A percentile compares a stretch with the other conserved stretches of the same genome.
Evolutionary conservation across 2,113 vertebrate species (phyloP).

Genomic region (Gnathonemus echidnorhynchus): DNA sequence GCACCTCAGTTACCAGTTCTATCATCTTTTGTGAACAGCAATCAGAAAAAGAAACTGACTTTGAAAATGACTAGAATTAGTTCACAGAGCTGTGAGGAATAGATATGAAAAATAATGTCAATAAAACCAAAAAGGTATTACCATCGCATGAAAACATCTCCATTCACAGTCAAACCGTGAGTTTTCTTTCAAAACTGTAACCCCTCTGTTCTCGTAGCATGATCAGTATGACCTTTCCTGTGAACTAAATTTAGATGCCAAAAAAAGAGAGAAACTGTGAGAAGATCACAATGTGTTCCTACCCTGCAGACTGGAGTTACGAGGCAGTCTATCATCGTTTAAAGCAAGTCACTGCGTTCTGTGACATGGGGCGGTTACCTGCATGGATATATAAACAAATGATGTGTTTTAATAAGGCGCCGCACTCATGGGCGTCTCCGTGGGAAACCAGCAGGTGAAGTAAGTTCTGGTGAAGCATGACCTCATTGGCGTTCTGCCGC

Average conservation of each 20-base stretch:
- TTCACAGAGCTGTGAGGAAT: slow-evolving; percentile 15
- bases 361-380: not conserved
- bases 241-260: not conserved
- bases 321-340: not conserved
- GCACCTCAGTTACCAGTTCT: not conserved
- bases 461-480: not conserved
- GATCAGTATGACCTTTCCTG: not conserved
- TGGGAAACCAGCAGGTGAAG: not conserved
- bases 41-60: slow-evolving; percentile 28
- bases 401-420: not conserved
- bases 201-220: not conserved
- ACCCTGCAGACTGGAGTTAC: not conserved
- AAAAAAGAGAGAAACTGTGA: not conserved
- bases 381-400: not conserved
- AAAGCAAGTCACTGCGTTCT: not conserved
- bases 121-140: slow-evolving; percentile 17
- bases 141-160: slow-evolving; percentile 24
- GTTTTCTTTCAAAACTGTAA: slow-evolving; percentile 23
- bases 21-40: not conserved
- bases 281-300: not conserved
- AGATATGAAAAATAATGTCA: slow-evolving; percentile 26
- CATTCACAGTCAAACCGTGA: slow-evolving; percentile 24
- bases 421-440: not conserved
- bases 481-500: not conserved
- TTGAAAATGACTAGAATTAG: not conserved